Percentiles rank a stretch among this genome's conserved stretches.
Conservation (phyloP, 2,797 vertebrate species). For the Protonibea diacanthus region DNA sequence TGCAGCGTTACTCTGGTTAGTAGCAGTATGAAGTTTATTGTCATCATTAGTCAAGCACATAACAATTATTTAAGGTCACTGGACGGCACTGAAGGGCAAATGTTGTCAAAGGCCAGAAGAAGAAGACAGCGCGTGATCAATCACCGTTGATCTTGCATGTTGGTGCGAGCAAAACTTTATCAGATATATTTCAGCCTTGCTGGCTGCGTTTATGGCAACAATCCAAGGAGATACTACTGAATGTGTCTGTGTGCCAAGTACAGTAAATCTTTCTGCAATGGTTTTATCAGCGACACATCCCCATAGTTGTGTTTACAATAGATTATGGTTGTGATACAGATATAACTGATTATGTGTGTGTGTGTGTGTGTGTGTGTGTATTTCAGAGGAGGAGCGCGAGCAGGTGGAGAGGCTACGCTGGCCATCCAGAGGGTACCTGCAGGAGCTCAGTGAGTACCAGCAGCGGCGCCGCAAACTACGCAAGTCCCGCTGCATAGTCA, state of each 20-base stretch:
- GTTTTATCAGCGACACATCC: constrained; percentile 16
- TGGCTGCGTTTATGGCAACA: neutral
- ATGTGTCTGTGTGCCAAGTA: constrained; percentile 16
- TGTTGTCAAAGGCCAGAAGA: constrained; percentile 30
- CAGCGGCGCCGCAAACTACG: constrained; percentile 92
- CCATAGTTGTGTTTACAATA: neutral
- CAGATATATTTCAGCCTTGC: constrained; percentile 18
- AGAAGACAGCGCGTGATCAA: constrained; percentile 9
- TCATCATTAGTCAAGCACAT: constrained; percentile 49
- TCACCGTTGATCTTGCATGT: constrained; percentile 12
- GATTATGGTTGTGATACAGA: neutral
- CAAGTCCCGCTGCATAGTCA: constrained; percentile 92
- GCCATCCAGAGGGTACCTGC: constrained; percentile 95
- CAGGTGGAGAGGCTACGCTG: constrained; percentile 95
- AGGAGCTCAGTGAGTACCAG: constrained; percentile 96
- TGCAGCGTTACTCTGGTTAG: constrained; percentile 32
- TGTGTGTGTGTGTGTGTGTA: constrained; percentile 15
- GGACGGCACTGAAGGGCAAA: constrained; percentile 67
- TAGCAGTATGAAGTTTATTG: constrained; percentile 66
- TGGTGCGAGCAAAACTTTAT: constrained; percentile 31
- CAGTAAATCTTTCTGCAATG: constrained; percentile 22
- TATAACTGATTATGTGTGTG: neutral
- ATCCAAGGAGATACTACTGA: constrained; percentile 7
- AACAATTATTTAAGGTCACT: constrained; percentile 39
- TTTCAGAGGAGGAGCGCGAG: constrained; percentile 93